Percentiles rank a stretch among this genome's conserved stretches.
Evolutionary conservation across 1,140 invertebrate genomes (phyloP).

Genomic region (Sipha flava): DNA sequence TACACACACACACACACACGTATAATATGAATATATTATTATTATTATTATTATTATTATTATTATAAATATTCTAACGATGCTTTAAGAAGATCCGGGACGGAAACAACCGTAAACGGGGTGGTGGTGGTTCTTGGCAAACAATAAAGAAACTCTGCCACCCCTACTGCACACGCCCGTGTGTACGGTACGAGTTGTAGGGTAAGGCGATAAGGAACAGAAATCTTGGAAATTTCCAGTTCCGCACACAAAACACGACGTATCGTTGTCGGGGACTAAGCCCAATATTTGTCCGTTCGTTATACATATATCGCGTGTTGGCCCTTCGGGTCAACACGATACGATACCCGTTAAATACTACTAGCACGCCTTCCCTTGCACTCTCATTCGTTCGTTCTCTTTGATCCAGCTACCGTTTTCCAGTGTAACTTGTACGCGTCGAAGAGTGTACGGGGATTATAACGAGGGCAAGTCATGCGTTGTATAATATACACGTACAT

Average conservation of each 20-base stretch:
- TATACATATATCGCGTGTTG: not conserved
- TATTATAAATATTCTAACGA: not conserved
- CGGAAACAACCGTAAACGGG: not conserved
- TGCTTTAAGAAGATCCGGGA: no score
- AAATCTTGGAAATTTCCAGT: constrained; percentile 21
- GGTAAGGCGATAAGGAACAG: constrained; percentile 12
- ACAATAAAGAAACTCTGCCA: not conserved
- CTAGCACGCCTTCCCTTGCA: no score
- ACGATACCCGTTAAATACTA: no score
- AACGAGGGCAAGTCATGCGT: no score
- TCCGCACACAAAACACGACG: not conserved
- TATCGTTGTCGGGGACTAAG: not conserved
- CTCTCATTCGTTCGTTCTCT: no score
- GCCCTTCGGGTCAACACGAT: not conserved
- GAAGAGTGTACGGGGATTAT: no score
- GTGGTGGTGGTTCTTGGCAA: not conserved
- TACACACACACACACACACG: not conserved
- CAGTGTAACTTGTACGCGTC: no score
- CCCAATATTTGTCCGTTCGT: constrained; percentile 17
- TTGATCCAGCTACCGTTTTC: no score
- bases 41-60: constrained; percentile 6
- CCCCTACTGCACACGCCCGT: not conserved
- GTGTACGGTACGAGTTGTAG: not conserved
- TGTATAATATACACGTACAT: no score
- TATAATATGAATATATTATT: not conserved